Evolutionary conservation across 2,888 invertebrate species (phyloP), one percentile per base, ranked within the genome.

Genomic region (Yponomeuta cagnagella): DNA sequence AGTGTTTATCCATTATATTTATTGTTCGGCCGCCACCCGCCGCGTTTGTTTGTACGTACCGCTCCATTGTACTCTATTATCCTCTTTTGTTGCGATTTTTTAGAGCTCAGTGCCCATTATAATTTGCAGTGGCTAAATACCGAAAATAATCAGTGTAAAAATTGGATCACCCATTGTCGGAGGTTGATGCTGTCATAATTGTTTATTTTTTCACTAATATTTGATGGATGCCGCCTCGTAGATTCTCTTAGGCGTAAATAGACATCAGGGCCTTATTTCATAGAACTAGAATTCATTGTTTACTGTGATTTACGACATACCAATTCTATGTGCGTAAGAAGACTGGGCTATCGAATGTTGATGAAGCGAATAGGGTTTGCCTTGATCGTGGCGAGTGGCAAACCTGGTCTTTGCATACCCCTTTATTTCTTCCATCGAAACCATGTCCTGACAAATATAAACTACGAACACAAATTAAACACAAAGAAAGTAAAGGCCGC

Each of bases 71-170:
- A 6, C 33, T 31, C n/a, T 63, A 58, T 58, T 69, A 37, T 63
- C 33, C 70, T 63, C 58, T n/a, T 58, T 70, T 71, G 71, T 79
- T 78, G 77, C 77, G 75, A 74, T 77, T 79, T 80, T 77, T 77
- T 77, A 58, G 74, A 74, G 48, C 65, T 68, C 68, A 64, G 33
- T 12, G 12, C 68, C 70, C 63, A 58, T 67, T 72, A 72, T 73
- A 75, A 72, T 80, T 84, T 78, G 82, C 83, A 77, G 75, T 75
- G 73, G 75, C 81, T 85, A 85, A 86, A 82, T 79, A 80, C 80
- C 82, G 81, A 73, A 79, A 70, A 79, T 84, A 85, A 87, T 85
- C 79, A 81, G 77, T 77, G 81, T 79, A 80, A 83, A 82, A 84
- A 86, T 85, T 83, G 83, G 83, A 85, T 85, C 76, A 82, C 73